Percentiles rank a stretch among this genome's conserved stretches.
These are phyloP conservation scores for Drosophila murphyi DNA, from an alignment of 1,140 invertebrate species.

Conservation along the genomic window DNA sequence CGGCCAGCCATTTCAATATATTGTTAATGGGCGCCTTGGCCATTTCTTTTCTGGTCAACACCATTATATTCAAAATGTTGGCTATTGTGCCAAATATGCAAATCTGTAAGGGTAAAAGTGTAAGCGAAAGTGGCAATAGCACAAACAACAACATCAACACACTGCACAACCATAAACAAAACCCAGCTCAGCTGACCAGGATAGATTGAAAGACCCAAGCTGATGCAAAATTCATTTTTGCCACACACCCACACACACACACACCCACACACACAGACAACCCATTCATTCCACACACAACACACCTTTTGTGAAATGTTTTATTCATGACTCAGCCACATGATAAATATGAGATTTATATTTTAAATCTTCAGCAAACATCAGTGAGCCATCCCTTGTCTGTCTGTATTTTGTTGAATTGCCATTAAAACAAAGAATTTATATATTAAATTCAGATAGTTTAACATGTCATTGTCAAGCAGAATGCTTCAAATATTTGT, in stretches of 20 bases:
- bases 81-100: slow-evolving; percentile 95
- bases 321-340: slow-evolving; percentile 32
- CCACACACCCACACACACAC: background rate
- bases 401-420: no score
- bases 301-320: slow-evolving; percentile 1
- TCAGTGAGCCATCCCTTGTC: no score
- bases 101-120: slow-evolving; percentile 85
- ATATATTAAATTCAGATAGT: no score
- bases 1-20: slow-evolving; percentile 92
- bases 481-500: no score
- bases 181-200: background rate
- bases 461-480: no score
- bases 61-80: slow-evolving; percentile 95
- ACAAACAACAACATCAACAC: background rate
- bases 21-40: slow-evolving; percentile 92
- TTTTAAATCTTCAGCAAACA: no score
- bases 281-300: slow-evolving; percentile 1
- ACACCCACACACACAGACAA: background rate
- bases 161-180: background rate
- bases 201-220: background rate
- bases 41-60: slow-evolving; percentile 94
- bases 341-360: slow-evolving; percentile 2
- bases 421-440: no score
- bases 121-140: slow-evolving; percentile 3
- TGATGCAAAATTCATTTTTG: background rate